phyloP scores from a whole-genome alignment of 2,797 vertebrate genomes.

The Esox masquinongy region DNA sequence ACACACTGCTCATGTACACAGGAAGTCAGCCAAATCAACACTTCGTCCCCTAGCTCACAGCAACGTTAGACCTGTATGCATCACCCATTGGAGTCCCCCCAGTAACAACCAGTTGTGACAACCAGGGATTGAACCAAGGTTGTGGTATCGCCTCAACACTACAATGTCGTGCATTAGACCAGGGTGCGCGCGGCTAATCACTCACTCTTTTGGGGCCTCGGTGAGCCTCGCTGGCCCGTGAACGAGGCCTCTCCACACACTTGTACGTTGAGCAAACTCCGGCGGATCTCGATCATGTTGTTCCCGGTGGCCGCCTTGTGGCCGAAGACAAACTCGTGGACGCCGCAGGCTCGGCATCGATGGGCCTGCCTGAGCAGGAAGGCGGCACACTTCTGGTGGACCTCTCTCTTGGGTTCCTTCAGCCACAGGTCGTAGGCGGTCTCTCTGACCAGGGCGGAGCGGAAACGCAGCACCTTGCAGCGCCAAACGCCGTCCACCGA shows the following conservation, averaged over 20 bases:
- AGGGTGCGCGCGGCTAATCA: background rate
- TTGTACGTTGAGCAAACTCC: background rate
- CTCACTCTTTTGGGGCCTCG: background rate
- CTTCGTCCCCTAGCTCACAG: no score
- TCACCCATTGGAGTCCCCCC: no score
- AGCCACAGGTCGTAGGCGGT: constrained; percentile 37
- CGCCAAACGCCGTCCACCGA: constrained; percentile 15
- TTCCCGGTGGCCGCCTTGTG: constrained; percentile 7
- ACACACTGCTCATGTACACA: no score
- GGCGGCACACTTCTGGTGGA: constrained; percentile 28
- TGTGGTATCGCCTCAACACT: no score
- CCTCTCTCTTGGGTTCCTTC: constrained; percentile 29
- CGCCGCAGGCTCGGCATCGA: constrained; percentile 20
- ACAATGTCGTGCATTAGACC: no score
- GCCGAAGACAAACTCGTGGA: constrained; percentile 16
- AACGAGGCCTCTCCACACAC: background rate
- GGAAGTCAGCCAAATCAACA: no score
- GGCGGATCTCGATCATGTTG: background rate
- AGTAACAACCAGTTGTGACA: no score
- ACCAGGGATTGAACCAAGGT: no score
- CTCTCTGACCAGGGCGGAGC: constrained; percentile 32
- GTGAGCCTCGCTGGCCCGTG: background rate
- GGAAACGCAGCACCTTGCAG: constrained; percentile 40
- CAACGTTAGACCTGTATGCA: no score
- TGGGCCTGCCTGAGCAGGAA: constrained; percentile 20